Evolutionary conservation across 2,888 invertebrate species (phyloP), one percentile per base, ranked within the genome.

Genomic region (Pristionchus mayeri): DNA sequence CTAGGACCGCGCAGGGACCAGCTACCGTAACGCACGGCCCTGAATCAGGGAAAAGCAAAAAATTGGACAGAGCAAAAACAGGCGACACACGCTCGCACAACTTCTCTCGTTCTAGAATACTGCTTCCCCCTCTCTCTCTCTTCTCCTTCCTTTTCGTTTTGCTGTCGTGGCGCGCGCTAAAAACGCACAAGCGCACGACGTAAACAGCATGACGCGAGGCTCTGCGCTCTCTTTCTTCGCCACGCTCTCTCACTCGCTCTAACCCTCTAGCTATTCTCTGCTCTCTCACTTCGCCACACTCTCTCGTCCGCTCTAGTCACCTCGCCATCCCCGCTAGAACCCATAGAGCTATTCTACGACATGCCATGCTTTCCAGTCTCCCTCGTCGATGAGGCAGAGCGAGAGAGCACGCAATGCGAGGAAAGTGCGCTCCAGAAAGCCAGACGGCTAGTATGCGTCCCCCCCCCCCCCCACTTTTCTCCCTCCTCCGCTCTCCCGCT

Each of bases 101-200:
- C 27, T 18, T 16, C 60, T 27, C 30, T 27, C 37, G 67, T 67
- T 67, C 67, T 67, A 67, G 67, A 67, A 67, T 67, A 83, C 37
- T 44, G 13, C n/a, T 18, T 75, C n/a, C 37, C 37, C 37, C 50
- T 76, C 52, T 21, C 48, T 34, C 24, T 13, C 67, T 67, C 67
- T 24, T 18, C 21, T 7, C 67, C 27, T 37, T 21, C 37, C 27
- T 7, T 21, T 37, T 67, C 67, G 34, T 67, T 67, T 67, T 67
- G 44, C 44, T 75, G 34, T 67, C 37, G 34, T 37, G 67, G 34
- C 37, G 9, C 67, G 67, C 67, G 34, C 67, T 60, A 24, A 27
- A 60, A n/a, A 60, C 57, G 21, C 34, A n/a, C 67, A 37, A 21
- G 57, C 57, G 57, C 63, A 37, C 67, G 21, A 37, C 67, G 67